These are phyloP conservation scores for Patella caerulea DNA, from an alignment of 2,888 invertebrate species.

Conservation along the genomic window DNA sequence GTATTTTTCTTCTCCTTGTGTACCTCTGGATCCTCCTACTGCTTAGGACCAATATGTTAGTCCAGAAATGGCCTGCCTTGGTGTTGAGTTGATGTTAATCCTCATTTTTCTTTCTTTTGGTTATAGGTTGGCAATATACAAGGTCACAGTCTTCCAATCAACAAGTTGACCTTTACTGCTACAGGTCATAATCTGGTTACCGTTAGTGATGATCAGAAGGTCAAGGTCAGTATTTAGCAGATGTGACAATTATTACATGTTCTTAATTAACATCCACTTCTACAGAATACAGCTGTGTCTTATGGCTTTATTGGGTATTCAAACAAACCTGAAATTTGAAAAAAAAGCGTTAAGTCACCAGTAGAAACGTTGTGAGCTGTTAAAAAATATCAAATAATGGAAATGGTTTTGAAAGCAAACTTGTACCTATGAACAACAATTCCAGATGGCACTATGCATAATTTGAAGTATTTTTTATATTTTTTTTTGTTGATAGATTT, in stretches of 20 bases:
- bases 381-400: neutral
- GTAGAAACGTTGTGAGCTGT: no score
- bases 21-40: neutral
- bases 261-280: no score
- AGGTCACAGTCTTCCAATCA: slow-evolving; percentile 68
- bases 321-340: no score
- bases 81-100: no score
- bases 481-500: slow-evolving; percentile 54
- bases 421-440: neutral
- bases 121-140: slow-evolving; percentile 64
- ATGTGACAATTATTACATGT: no score
- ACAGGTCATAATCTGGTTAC: slow-evolving; percentile 66
- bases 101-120: neutral
- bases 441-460: neutral
- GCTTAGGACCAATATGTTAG: no score
- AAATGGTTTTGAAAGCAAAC: no score
- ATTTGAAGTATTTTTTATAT: neutral
- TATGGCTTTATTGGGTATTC: no score
- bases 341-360: no score
- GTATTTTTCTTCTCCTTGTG: no score
- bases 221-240: slow-evolving; percentile 59
- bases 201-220: slow-evolving; percentile 68
- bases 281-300: no score
- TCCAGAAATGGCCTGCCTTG: no score
- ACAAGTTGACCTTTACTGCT: slow-evolving; percentile 65